phyloP scores from a whole-genome alignment of 2,888 invertebrate species.

The Disparrhopalites patrizii region DNA sequence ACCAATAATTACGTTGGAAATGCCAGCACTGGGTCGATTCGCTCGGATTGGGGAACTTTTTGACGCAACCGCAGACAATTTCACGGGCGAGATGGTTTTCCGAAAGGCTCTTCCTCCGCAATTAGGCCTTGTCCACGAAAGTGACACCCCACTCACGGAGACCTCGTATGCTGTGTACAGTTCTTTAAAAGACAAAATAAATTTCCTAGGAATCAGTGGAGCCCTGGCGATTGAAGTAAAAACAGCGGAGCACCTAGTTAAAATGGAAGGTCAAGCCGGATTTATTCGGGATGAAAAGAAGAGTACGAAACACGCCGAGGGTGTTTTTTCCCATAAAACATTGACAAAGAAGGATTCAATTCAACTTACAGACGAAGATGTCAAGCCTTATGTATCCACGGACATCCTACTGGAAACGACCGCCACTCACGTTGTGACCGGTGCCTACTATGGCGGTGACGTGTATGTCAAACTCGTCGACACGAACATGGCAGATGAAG shows the following conservation, averaged over 20 bases:
- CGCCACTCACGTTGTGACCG: conserved; percentile 1
- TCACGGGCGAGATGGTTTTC: neutral
- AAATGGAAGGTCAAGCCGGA: neutral
- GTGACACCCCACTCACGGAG: neutral
- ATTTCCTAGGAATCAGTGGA: neutral
- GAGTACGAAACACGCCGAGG: neutral
- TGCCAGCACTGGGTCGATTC: neutral
- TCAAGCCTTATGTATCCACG: neutral
- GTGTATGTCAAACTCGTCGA: neutral
- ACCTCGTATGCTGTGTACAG: neutral
- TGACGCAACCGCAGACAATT: neutral
- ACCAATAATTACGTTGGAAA: no score
- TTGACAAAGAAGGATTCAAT: neutral
- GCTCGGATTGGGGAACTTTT: neutral
- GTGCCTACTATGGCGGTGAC: neutral
- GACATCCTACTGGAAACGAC: neutral
- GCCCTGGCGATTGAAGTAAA: neutral
- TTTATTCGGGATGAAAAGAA: neutral
- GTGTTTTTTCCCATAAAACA: neutral
- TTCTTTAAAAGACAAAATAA: neutral
- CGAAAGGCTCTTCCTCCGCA: neutral
- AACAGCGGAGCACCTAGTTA: neutral
- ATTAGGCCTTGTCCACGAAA: neutral
- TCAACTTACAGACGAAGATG: neutral
- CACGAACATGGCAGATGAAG: neutral